Evolutionary conservation across 2,888 invertebrate genomes (phyloP).

Genomic region (Megamerina dolium): DNA sequence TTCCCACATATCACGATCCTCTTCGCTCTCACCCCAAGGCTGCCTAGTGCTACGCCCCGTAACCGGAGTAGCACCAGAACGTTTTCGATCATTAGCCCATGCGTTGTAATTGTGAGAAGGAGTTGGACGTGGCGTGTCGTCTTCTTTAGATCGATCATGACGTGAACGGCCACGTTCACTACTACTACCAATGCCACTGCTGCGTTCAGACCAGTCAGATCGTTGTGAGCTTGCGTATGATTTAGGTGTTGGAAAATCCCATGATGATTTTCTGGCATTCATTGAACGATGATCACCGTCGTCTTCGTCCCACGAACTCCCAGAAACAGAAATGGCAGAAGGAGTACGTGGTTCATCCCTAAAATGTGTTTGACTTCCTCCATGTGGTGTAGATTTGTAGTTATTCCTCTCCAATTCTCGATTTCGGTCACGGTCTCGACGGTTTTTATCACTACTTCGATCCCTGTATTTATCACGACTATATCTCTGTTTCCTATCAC

Average conservation of each 20-base stretch:
- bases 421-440: conserved; percentile 26
- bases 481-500: conserved; percentile 38
- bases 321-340: conserved; percentile 57
- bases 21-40: conserved; percentile 58
- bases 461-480: conserved; percentile 31
- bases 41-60: conserved; percentile 45
- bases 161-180: conserved; percentile 39
- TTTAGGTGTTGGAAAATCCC: conserved; percentile 90
- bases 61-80: conserved; percentile 61
- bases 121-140: conserved; percentile 74
- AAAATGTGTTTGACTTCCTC: conserved; percentile 56
- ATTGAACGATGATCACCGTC: conserved; percentile 48
- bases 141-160: conserved; percentile 49
- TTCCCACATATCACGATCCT: conserved; percentile 80
- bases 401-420: conserved; percentile 23
- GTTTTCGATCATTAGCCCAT: conserved; percentile 66
- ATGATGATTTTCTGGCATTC: conserved; percentile 66
- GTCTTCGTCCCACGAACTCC: conserved; percentile 61
- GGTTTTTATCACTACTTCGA: conserved; percentile 23
- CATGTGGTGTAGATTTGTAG: conserved; percentile 32
- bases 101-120: conserved; percentile 75
- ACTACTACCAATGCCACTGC: conserved; percentile 22
- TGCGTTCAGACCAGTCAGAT: conserved; percentile 42
- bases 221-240: conserved; percentile 49
- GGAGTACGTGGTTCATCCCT: conserved; percentile 86